These are phyloP conservation scores for Lethocerus indicus DNA, from an alignment of 1,140 invertebrate genomes.

Conservation along the genomic window DNA sequence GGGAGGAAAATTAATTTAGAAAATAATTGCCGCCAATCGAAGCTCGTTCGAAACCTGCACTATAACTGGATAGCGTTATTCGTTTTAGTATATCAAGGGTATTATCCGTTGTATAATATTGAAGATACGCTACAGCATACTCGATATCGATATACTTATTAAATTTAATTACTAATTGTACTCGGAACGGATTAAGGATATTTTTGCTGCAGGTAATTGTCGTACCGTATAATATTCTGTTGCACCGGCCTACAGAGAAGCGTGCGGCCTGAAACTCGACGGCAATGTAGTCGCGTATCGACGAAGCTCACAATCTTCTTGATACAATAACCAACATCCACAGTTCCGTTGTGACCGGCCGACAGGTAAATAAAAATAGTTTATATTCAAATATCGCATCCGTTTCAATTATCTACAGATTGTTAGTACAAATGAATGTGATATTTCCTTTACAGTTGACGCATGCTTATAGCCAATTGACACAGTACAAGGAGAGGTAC, in stretches of 20 bases:
- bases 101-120: no score
- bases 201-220: slow-evolving; percentile 39
- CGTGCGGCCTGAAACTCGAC: slow-evolving; percentile 65
- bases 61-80: no score
- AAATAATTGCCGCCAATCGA: no score
- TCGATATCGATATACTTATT: no score
- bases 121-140: no score
- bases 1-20: no score
- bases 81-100: no score
- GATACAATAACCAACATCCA: slow-evolving; percentile 81
- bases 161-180: not conserved
- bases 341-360: slow-evolving; percentile 47
- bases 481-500: slow-evolving; percentile 66
- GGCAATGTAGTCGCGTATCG: slow-evolving; percentile 81
- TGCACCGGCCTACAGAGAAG: slow-evolving; percentile 75
- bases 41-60: no score
- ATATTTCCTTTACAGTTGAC: slow-evolving; percentile 19
- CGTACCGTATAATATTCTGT: slow-evolving; percentile 71
- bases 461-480: slow-evolving; percentile 50
- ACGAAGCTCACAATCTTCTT: slow-evolving; percentile 94
- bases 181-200: not conserved
- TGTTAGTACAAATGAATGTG: not conserved
- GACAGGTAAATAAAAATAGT: slow-evolving; percentile 31
- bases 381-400: not conserved
- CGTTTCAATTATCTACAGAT: not conserved